phyloP scores from a whole-genome alignment of 2,113 vertebrate species.

The Kryptolebias marmoratus region DNA sequence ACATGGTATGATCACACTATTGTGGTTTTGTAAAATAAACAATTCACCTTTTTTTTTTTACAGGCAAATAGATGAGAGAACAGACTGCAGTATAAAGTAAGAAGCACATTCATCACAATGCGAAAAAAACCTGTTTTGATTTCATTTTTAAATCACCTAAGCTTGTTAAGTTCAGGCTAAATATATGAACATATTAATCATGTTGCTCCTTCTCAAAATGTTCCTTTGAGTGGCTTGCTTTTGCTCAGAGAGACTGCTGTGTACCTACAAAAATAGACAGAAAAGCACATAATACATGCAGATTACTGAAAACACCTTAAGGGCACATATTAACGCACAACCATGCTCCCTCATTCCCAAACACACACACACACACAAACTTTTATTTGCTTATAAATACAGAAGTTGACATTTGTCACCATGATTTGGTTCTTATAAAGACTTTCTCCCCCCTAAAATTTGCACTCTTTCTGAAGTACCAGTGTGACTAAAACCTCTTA shows the following conservation, averaged over 20 bases:
- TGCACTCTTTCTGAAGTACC: conserved; percentile 15
- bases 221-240: conserved; percentile 27
- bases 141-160: conserved; percentile 39
- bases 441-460: conserved; percentile 36
- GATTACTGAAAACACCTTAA: conserved; percentile 42
- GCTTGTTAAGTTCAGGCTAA: conserved; percentile 35
- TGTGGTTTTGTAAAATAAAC: background rate
- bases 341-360: background rate
- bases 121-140: conserved; percentile 16
- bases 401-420: conserved; percentile 44
- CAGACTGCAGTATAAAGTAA: background rate
- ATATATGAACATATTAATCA: conserved; percentile 47
- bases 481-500: conserved; percentile 22
- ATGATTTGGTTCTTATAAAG: conserved; percentile 42
- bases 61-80: background rate
- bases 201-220: conserved; percentile 20
- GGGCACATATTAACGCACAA: conserved; percentile 7
- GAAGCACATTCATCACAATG: conserved; percentile 24
- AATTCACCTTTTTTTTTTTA: conserved; percentile 16
- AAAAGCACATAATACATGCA: conserved; percentile 20
- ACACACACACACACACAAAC: conserved; percentile 7
- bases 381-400: conserved; percentile 22
- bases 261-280: conserved; percentile 19
- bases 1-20: background rate
- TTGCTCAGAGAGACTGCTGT: conserved; percentile 23